phyloP scores from a whole-genome alignment of 2,113 vertebrate species.

The Chinchilla lanigera region DNA sequence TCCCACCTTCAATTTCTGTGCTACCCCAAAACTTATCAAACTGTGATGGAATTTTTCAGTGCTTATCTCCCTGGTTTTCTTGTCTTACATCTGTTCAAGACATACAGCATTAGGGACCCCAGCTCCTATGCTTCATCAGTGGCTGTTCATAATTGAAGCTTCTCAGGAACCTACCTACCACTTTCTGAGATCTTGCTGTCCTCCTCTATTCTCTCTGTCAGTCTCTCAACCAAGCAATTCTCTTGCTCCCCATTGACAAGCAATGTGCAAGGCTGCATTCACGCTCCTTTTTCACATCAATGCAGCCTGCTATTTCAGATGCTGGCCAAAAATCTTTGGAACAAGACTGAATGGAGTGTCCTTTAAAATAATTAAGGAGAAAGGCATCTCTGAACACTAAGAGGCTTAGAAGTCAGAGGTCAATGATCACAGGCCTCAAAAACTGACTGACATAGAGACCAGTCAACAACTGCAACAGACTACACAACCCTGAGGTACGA shows the following conservation, averaged over 20 bases:
- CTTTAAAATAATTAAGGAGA: constrained; percentile 49
- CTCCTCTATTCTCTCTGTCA: neutral
- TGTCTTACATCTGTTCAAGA: neutral
- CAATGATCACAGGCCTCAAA: neutral
- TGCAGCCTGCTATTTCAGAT: constrained; percentile 18
- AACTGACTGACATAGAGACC: neutral
- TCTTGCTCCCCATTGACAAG: neutral
- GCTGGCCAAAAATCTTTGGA: constrained; percentile 35
- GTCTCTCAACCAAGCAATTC: neutral
- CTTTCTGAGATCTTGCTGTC: neutral
- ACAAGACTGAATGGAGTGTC: neutral
- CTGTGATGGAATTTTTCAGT: neutral
- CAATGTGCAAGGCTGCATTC: neutral
- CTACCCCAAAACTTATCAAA: neutral
- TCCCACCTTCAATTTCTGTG: neutral
- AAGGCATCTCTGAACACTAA: neutral
- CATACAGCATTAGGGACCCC: neutral
- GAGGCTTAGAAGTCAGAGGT: neutral
- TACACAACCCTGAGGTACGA: neutral
- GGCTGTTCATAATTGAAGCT: neutral
- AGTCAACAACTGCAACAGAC: neutral
- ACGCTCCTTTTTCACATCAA: neutral
- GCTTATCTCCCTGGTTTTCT: neutral
- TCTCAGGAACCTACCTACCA: neutral
- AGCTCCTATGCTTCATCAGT: neutral